phyloP scores from a whole-genome alignment of 2,113 vertebrate species.

The Thamnophis sirtalis region DNA sequence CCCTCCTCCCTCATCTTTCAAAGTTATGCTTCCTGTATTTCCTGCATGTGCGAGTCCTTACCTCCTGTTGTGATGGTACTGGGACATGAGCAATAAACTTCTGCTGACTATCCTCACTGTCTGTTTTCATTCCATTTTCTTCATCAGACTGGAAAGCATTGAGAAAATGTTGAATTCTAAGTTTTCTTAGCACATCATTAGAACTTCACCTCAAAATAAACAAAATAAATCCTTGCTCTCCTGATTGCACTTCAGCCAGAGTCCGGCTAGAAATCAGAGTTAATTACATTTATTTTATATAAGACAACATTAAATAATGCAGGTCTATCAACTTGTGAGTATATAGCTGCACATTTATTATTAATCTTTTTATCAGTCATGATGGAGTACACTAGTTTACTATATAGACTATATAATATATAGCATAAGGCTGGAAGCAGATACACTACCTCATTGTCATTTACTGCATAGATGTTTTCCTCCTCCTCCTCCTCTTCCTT shows the following conservation, averaged over 20 bases:
- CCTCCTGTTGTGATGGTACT: constrained; percentile 94
- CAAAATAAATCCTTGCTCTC: background rate
- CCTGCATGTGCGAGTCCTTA: constrained; percentile 50
- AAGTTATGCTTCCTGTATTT: background rate
- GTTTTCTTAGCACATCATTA: background rate
- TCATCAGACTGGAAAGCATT: constrained; percentile 75
- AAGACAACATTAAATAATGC: background rate
- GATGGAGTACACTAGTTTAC: background rate
- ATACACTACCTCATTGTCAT: constrained; percentile 77
- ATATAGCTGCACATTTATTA: accelerated
- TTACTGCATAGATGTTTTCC: constrained; percentile 84
- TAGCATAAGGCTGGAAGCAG: background rate
- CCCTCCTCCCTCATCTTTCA: background rate
- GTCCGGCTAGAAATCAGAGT: background rate
- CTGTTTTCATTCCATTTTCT: constrained; percentile 72
- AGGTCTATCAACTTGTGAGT: background rate
- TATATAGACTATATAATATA: background rate
- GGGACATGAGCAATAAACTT: constrained; percentile 92
- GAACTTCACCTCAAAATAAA: accelerated
- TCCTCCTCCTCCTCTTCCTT: constrained; percentile 85
- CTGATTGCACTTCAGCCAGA: background rate
- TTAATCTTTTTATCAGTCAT: background rate
- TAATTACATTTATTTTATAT: background rate
- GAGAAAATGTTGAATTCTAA: background rate
- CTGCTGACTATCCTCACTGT: constrained; percentile 82